Base-by-base conservation (phyloP, 2,113 vertebrate species). In the Hippocampus abdominalis region DNA sequence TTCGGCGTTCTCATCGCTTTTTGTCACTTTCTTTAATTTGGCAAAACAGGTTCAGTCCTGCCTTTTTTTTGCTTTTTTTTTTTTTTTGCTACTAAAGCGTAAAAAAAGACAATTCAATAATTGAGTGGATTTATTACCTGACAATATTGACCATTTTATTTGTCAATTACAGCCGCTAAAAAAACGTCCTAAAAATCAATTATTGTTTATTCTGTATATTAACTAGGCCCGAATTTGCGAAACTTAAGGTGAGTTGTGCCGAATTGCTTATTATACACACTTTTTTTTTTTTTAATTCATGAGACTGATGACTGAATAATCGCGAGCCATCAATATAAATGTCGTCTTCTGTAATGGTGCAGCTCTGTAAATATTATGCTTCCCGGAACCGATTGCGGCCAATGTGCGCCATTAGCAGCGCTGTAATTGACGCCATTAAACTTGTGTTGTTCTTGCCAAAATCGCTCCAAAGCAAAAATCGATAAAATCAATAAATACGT, bases 361-460 rank as follows among this genome's bases (percentile, higher is more conserved):
- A 39, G 9, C 63, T 63, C 51, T 64, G 71, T 68, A 86, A 87
- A 89, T 85, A 78, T 84, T 83, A 66, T 79, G 36, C 27, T 77
- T 84, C 72, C 76, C 73, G 32, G 79, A 69, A 78, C 68, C 61
- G 73, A 85, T 81, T 77, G 70, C 59, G 84, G 82, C 46, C 25
- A 57, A 57, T 25, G 25, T 18, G 27, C 62, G 75, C 74, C 86
- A 89, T 88, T 88, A 85, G 44, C 59, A 25, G 6, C 40, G 3
- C 57, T 40, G 5, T 66, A 62, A 40, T 61, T 54, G 68, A 36
- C 21, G 68, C 64, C 66, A 82, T 87, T 72, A 80, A 60, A 67
- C 79, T 65, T 67, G 27, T 84, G 64, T 80, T 40, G 16, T 68
- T 78, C 23, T 40, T 48, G 86, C 83, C 87, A 89, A 85, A 86